Conservation (phyloP, 2,888 invertebrate species). For the Miltochrista miniata region DNA sequence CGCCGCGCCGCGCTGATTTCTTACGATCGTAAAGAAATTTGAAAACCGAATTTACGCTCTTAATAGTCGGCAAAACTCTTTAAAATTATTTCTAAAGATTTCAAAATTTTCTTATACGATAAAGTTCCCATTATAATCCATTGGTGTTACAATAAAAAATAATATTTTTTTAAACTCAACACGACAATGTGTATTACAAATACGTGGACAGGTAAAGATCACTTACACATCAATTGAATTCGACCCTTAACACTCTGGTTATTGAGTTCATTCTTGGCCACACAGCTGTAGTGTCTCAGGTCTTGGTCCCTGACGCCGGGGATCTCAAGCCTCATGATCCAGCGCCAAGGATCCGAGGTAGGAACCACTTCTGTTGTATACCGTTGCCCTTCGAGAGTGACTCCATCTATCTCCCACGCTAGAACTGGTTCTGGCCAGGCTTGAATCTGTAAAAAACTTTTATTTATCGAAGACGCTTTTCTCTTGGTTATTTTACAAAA, state of each 20-base stretch:
- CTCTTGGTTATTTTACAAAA: too few relatives aligned
- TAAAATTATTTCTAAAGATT: too few relatives aligned
- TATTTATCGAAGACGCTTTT: too few relatives aligned
- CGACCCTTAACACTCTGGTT: conserved; percentile 90
- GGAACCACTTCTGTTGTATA: conserved; percentile 63
- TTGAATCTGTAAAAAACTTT: conserved; percentile 83
- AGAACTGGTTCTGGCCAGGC: conserved; percentile 93
- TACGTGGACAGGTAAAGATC: neutral
- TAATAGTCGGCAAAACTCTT: too few relatives aligned
- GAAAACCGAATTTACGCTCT: too few relatives aligned
- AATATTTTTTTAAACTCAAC: too few relatives aligned
- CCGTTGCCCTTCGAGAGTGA: conserved; percentile 85
- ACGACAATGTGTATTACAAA: too few relatives aligned
- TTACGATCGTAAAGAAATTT: too few relatives aligned
- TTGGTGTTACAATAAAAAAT: too few relatives aligned
- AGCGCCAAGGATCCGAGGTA: conserved; percentile 81
- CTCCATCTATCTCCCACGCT: conserved; percentile 93
- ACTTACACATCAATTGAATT: conserved; percentile 64
- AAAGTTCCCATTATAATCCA: too few relatives aligned
- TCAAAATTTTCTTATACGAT: too few relatives aligned
- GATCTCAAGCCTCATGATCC: conserved; percentile 91
- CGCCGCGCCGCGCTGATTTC: too few relatives aligned
- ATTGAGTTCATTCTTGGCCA: conserved; percentile 92
- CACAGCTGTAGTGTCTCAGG: conserved; percentile 91
- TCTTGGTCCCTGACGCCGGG: conserved; percentile 87